A percentile compares a stretch with the other conserved stretches of the same genome.
Conservation (phyloP, 2,888 invertebrate species). For the Sericinus montela region DNA sequence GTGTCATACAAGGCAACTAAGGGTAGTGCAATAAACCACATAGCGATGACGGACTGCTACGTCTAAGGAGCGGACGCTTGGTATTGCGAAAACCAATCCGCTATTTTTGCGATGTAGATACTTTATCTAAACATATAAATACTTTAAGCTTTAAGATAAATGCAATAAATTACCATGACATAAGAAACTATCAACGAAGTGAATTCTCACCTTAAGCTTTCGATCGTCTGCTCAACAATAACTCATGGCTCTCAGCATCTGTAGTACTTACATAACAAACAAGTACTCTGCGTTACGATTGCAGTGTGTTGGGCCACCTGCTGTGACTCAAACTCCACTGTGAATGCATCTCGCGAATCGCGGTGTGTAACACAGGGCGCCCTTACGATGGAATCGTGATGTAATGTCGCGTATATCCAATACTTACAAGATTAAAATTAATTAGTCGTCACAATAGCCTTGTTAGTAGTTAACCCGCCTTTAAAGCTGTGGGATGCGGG, state of each 20-base stretch:
- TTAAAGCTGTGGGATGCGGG: too few species aligned
- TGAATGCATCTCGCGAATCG: neutral
- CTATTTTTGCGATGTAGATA: too few species aligned
- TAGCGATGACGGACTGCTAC: too few species aligned
- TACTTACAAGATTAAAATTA: neutral
- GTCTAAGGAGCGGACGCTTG: too few species aligned
- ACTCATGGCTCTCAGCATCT: slow-evolving; percentile 1
- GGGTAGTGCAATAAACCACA: too few species aligned
- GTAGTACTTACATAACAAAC: slow-evolving; percentile 11
- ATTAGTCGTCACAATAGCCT: neutral
- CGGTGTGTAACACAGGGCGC: neutral
- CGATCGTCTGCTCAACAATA: slow-evolving; percentile 6
- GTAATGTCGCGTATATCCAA: neutral
- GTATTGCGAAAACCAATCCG: too few species aligned
- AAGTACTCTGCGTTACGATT: neutral
- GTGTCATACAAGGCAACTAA: too few species aligned
- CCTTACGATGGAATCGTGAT: neutral
- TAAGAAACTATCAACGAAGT: neutral
- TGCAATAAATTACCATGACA: too few species aligned
- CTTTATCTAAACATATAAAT: too few species aligned
- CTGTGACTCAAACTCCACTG: slow-evolving; percentile 1
- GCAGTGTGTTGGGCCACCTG: slow-evolving; percentile 1
- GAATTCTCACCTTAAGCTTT: slow-evolving; percentile 6
- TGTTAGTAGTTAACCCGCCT: too few species aligned
- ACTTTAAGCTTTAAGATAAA: too few species aligned